Evolutionary conservation across 2,797 vertebrate species (phyloP), one percentile per base, ranked within the genome.

Genomic region (Smutsia temminckii): DNA sequence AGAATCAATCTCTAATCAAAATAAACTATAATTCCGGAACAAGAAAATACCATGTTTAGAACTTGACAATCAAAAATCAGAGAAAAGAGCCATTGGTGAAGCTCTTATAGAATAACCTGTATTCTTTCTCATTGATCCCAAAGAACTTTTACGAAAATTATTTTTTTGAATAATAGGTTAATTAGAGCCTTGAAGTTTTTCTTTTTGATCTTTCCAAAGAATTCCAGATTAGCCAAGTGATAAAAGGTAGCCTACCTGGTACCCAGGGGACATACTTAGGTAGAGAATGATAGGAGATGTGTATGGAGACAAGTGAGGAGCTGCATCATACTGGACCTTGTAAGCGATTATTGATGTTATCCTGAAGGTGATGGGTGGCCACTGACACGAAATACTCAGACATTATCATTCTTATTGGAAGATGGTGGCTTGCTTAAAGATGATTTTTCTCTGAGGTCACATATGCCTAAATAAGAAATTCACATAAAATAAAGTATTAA

Each of bases 1-100:
- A 79, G 40, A 95, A 66, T 96, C 96, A 96, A 46, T 96, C 68
- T 91, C 16, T 93, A 97, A 97, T 96, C 91, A 97, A 97, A 96
- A 85, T 90, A 86, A 94, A 94, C 95, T 96, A 66, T 78, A 96
- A 83, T 88, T 95, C 90, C 97, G 95, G 93, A 85, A 86, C 59
- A 85, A 96, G 68, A 96, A 95, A 96, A 93, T 97, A 97, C 80
- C 83, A 95, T 80, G 93, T 75, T 96, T 92, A 90, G 92, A 96
- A 78, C 14, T 90, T 78, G 79, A 94, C 89, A 97, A 96, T 95
- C 53, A 97, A 93, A 96, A 97, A 96, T 96, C 97, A 96, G 80
- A 96, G 85, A 90, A 85, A 95, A 68, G 68, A 85, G 29, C 11
- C 9, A 53, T 81, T 74, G 27, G 12, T 55, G 72, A 97, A 90